Evolutionary conservation across 2,797 vertebrate genomes (phyloP), one percentile per base, ranked within the genome.

Genomic region (Holocentrus rufus): DNA sequence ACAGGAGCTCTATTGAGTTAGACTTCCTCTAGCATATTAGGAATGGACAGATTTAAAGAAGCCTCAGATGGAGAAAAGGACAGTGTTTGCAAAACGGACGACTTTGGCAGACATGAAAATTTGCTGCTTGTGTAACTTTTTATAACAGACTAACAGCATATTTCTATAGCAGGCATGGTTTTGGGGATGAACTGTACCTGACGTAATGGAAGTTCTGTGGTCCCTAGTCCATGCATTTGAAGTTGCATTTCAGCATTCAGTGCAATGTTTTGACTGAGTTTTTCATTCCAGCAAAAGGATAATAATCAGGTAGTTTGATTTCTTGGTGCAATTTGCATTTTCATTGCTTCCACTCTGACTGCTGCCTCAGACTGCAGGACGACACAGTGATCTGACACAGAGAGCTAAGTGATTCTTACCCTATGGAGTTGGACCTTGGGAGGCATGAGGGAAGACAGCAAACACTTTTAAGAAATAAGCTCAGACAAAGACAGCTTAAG

Each of bases 351-450:
- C 11, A 44, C 7, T 49, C 47, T 49, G 47, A 49, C 47, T 18
- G 5, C 47, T 17, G 5, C 4, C 23, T 25, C 25, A 54, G 15
- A 39, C 42, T 27, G 7, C 23, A 25, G 50, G 7, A 23, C 7
- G 31, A 39, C 39, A 8, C 18, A 36, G 22, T 27, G 64, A 36
- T 5, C n/a, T 23, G 14, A 64, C 23, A 31, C n/a, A 15, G 9
- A 23, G 9, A 65, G 7, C 7, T 18, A 4, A 14, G 13, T 54
- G 53, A 20, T 52, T 87, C 97, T 98, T 98, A 99, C 97, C 97
- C 89, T 83, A 98, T 94, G 22, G 97, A 97, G 90, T 96, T 95
- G 5, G 96, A 96, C 88, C 97, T 99, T 93, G 75, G 85, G 90
- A 90, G 90, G 94, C 93, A 91, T 69, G 89, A 34, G 57, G 83